Conservation (phyloP, 1,140 invertebrate genomes). For the Bombus cullumanus region DNA sequence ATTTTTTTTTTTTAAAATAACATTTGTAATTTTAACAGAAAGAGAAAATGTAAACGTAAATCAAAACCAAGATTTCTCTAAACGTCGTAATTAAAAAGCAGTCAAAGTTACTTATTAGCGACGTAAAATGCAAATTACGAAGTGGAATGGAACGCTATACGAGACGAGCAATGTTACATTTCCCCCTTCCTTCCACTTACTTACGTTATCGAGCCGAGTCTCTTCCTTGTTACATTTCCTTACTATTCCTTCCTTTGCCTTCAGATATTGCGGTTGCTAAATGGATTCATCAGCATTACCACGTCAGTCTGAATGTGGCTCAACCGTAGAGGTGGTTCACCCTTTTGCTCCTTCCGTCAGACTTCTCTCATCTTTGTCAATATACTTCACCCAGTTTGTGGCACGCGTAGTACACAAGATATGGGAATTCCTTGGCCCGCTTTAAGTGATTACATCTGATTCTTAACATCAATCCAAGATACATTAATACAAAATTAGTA, state of each 20-base stretch:
- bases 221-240: conserved; percentile 40
- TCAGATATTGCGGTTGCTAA: conserved; percentile 75
- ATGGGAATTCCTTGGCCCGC: background rate
- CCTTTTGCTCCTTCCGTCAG: conserved; percentile 58
- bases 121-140: conserved; percentile 41
- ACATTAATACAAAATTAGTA: background rate
- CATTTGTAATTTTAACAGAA: no score
- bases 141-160: conserved; percentile 33
- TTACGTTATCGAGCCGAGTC: conserved; percentile 28
- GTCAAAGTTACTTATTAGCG: background rate
- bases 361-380: conserved; percentile 47
- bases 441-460: background rate
- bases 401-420: no score
- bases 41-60: no score
- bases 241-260: conserved; percentile 52
- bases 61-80: background rate
- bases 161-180: conserved; percentile 41
- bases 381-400: background rate
- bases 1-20: no score
- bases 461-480: no score
- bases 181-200: conserved; percentile 12
- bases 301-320: conserved; percentile 61
- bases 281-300: conserved; percentile 78
- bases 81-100: background rate
- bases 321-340: conserved; percentile 40